Percentiles rank a stretch among this genome's conserved stretches.
These are phyloP conservation scores for Ancistrus triradiatus DNA, from an alignment of 2,113 vertebrate species.

Conservation along the genomic window DNA sequence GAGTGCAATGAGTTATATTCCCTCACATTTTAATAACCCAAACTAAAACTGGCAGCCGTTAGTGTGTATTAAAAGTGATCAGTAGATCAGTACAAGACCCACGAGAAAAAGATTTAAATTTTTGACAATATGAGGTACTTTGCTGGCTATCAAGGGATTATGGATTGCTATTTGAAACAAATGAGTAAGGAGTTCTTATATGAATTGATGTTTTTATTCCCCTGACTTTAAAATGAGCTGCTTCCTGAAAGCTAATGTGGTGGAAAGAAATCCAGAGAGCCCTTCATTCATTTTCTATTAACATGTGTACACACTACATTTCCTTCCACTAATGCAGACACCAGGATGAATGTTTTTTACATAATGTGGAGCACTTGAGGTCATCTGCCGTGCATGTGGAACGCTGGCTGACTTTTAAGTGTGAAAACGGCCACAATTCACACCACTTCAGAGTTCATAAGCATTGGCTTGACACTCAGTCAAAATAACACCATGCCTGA, in stretches of 20 bases:
- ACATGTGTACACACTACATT: conserved; percentile 59
- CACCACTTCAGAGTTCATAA: conserved; percentile 52
- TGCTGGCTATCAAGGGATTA: no score
- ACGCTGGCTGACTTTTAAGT: conserved; percentile 30
- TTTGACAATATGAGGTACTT: no score
- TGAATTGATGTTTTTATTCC: conserved; percentile 54
- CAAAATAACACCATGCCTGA: conserved; percentile 6
- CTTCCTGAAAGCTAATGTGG: conserved; percentile 62
- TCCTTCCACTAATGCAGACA: conserved; percentile 43
- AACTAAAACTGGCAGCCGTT: no score
- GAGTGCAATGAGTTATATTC: no score
- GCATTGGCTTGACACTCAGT: conserved; percentile 21
- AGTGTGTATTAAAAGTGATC: no score
- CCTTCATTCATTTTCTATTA: conserved; percentile 59
- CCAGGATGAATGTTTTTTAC: conserved; percentile 30
- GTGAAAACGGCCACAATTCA: conserved; percentile 24
- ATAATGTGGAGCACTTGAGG: conserved; percentile 40
- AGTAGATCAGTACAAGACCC: no score
- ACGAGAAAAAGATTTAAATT: no score
- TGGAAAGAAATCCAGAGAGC: conserved; percentile 58
- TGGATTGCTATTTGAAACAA: conserved; percentile 41
- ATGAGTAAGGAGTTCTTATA: conserved; percentile 58
- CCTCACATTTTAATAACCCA: no score
- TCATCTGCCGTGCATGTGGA: conserved; percentile 19
- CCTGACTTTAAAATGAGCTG: conserved; percentile 59